Evolutionary conservation across 1,140 invertebrate genomes (phyloP).

Genomic region (Cydia splendana): DNA sequence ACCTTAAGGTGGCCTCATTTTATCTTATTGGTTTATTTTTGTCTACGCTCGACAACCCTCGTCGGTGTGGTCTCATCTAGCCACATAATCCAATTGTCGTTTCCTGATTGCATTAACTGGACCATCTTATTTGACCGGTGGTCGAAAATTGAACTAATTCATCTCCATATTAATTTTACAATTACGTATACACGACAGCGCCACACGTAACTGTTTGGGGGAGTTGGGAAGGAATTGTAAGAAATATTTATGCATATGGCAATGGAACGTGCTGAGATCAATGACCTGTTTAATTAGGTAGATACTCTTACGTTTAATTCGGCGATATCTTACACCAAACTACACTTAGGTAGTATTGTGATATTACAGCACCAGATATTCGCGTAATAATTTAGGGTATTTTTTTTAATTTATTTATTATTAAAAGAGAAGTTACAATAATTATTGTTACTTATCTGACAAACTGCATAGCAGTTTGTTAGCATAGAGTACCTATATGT

Average conservation of each 20-base stretch:
- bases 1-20: no score
- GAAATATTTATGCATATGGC: constrained; percentile 22
- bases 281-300: background rate
- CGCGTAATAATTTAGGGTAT: no score
- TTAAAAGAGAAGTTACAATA: no score
- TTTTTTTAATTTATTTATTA: no score
- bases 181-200: background rate
- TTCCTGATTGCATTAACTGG: constrained; percentile 63
- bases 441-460: no score
- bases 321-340: background rate
- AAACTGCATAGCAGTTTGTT: no score
- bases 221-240: background rate
- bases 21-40: background rate
- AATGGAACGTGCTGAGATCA: constrained; percentile 10
- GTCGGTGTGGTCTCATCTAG: background rate
- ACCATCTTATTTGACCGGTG: constrained; percentile 62
- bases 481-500: no score
- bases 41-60: constrained; percentile 40
- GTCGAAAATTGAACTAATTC: constrained; percentile 12
- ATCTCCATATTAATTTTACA: background rate
- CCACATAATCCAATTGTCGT: constrained; percentile 63
- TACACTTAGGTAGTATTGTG: background rate
- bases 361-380: no score
- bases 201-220: background rate
- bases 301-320: background rate